A percentile compares a stretch with the other conserved stretches of the same genome.
Conservation (phyloP, 2,888 invertebrate species). For the Tetheella fluctuosa region DNA sequence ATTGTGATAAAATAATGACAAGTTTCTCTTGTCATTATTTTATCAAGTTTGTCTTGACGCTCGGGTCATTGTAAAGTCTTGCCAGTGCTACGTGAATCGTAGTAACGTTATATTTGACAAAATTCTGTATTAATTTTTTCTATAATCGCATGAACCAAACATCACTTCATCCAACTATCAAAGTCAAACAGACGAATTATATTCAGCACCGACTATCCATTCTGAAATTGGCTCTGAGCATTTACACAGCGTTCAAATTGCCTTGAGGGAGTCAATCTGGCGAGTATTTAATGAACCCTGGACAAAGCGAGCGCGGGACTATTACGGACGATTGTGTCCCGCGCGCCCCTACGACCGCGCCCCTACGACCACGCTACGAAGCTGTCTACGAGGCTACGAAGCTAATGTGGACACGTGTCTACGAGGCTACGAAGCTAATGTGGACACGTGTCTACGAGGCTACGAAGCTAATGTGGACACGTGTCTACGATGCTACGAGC, state of each 20-base stretch:
- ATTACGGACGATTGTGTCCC: neutral
- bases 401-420: neutral
- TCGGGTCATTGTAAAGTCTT: too few relatives aligned
- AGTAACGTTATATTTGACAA: too few relatives aligned
- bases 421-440: neutral
- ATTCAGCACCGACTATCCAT: neutral
- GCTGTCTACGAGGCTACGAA: conserved; percentile 13
- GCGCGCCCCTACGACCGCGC: conserved; percentile 4
- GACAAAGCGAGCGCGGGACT: neutral
- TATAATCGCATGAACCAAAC: too few relatives aligned
- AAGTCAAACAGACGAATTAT: neutral
- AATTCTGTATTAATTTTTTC: too few relatives aligned
- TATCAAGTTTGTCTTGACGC: too few relatives aligned
- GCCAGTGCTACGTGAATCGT: too few relatives aligned
- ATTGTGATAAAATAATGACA: too few relatives aligned
- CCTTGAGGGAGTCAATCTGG: neutral
- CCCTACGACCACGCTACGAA: too few relatives aligned
- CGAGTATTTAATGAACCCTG: neutral
- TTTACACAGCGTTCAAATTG: neutral
- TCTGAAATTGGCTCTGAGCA: neutral
- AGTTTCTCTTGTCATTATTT: too few relatives aligned
- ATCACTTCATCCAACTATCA: too few relatives aligned
- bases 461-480: too few relatives aligned
- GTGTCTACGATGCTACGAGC: too few relatives aligned
- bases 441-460: neutral